Conservation (phyloP, 1,140 invertebrate species). For the Xylocopa sonorina region DNA sequence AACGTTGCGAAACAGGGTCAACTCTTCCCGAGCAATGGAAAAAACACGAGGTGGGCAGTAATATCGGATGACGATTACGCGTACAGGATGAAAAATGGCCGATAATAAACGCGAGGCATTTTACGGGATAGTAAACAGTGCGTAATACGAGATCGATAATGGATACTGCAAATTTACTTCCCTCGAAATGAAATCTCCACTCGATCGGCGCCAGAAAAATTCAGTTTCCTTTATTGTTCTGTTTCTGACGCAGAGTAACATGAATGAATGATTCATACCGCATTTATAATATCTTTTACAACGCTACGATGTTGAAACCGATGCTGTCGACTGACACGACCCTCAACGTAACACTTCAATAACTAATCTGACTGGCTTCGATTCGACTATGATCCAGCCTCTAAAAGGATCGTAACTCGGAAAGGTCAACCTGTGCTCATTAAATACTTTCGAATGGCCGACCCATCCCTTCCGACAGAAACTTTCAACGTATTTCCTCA, state of each 20-base stretch:
- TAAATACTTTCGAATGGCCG: not conserved
- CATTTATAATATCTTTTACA: no score
- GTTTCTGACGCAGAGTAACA: no score
- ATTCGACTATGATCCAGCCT: not conserved
- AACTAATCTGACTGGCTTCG: no score
- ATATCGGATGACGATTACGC: not conserved
- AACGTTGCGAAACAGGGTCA: not conserved
- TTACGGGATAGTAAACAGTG: not conserved
- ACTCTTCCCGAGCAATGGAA: not conserved
- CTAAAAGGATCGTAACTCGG: not conserved
- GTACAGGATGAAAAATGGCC: not conserved
- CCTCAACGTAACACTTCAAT: no score
- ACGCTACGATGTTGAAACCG: no score
- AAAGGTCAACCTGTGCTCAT: not conserved
- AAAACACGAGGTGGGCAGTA: not conserved
- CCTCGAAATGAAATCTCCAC: not conserved
- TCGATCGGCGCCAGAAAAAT: not conserved
- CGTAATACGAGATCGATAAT: not conserved
- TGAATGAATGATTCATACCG: no score
- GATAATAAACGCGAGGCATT: not conserved
- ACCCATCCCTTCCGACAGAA: not conserved
- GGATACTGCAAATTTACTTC: not conserved
- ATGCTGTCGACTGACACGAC: no score
- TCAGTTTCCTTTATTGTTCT: not conserved
- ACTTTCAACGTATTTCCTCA: not conserved